phyloP scores from a whole-genome alignment of 1,140 invertebrate genomes.

The Apocrypta bakeri region DNA sequence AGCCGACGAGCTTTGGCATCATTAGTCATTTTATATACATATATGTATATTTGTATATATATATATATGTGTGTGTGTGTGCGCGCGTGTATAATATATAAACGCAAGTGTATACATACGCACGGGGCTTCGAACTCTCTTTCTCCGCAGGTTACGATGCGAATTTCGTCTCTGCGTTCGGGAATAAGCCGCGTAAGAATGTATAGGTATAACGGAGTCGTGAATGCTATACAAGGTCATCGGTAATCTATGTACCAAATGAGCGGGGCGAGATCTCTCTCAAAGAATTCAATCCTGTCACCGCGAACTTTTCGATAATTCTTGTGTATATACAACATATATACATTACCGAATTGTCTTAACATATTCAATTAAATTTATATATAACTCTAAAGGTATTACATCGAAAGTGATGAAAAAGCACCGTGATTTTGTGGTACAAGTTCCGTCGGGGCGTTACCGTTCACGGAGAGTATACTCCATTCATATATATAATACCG shows the following conservation, averaged over 20 bases:
- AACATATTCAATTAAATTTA: too few species aligned
- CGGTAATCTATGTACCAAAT: constrained; percentile 45
- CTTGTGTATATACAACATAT: neutral
- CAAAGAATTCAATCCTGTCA: neutral
- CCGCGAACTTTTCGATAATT: neutral
- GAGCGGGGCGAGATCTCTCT: neutral
- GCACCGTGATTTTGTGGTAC: neutral
- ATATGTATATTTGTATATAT: constrained; percentile 35
- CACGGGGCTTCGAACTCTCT: neutral
- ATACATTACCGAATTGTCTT: neutral
- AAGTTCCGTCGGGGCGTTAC: constrained; percentile 13
- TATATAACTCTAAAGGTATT: too few species aligned
- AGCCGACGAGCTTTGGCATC: constrained; percentile 60
- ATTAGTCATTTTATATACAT: constrained; percentile 67
- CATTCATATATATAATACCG: neutral
- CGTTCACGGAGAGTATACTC: too few species aligned
- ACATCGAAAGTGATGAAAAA: neutral
- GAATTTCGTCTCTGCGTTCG: neutral
- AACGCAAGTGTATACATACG: neutral
- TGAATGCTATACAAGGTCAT: constrained; percentile 38
- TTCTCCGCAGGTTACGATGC: neutral
- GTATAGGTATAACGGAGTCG: constrained; percentile 19
- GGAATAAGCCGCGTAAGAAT: constrained; percentile 24
- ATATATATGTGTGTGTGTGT: neutral
- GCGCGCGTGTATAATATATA: neutral